These are phyloP conservation scores for Neopelma chrysocephalum DNA, from an alignment of 2,797 vertebrate species.

Conservation along the genomic window DNA sequence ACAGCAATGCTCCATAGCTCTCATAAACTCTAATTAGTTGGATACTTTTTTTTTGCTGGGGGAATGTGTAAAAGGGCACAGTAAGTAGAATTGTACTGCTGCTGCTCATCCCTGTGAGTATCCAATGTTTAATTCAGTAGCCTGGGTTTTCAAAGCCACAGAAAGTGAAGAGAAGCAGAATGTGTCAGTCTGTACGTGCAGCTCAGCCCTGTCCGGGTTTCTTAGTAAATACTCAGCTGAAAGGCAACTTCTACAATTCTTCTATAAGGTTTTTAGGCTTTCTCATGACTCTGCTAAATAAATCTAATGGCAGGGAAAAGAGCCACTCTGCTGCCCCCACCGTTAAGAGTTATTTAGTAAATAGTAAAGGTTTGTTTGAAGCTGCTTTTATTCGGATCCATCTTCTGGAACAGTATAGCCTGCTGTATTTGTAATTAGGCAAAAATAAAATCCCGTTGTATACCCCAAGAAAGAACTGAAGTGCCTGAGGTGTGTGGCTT, in stretches of 20 bases:
- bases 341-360: neutral
- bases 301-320: neutral
- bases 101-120: neutral
- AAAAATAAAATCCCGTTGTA: neutral
- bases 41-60: neutral
- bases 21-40: neutral
- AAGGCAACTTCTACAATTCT: neutral
- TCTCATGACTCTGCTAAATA: neutral
- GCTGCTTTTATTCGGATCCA: neutral
- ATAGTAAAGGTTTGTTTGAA: neutral
- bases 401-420: neutral
- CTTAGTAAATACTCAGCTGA: neutral
- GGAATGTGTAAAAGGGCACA: neutral
- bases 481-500: neutral
- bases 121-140: neutral
- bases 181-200: neutral
- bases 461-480: neutral
- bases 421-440: neutral
- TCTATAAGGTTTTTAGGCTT: neutral
- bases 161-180: neutral
- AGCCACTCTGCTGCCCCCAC: no score
- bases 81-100: neutral
- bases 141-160: neutral
- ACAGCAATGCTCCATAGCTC: neutral
- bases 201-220: neutral